Evolutionary conservation across 2,888 invertebrate species (phyloP), one percentile per base, ranked within the genome.

Genomic region (Cosmorhoe ocellata): DNA sequence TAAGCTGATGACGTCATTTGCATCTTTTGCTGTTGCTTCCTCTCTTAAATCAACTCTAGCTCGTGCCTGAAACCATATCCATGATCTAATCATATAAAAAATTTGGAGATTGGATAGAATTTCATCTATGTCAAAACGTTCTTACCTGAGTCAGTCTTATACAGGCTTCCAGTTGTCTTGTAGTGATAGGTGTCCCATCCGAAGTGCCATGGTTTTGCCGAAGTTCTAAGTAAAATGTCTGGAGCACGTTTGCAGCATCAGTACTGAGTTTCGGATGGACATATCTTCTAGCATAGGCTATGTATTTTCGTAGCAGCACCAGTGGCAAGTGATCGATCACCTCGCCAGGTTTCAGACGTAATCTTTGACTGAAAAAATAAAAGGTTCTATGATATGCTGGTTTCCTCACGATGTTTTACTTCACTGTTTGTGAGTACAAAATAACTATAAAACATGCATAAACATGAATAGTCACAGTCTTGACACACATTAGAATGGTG

Each of bases 211-310:
- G 93, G 31, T 91, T 92, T 46, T 92, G 91, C 4, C 97, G 89
- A 28, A 98, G 89, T 59, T 95, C 92, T 43, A 97, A 86, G 76
- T 98, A 98, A 82, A 97, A 98, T 7, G 93, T 85, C 80, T 95
- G 93, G 13, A 98, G 78, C 0, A 93, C 85, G 53, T 87, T 83
- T 2, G 93, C 94, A 1, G 98, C 98, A 43, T 93, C 94, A 0
- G 82, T 76, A 27, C 93, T 93, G 11, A 98, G 88, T 67, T 92
- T 92, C 0, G 98, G 98, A 60, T 95, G 93, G 0, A 98, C 95
- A 80, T 96, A 97, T 77, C 96, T 94, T 55, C 95, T 93, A 0
- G 98, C 96, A 81, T 98, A 99, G 0, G 95, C 96, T 42, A 99
- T 95, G 73, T 98, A 99, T 85, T 98, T 98, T 54, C 97, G 93